These are phyloP conservation scores for Popillia japonica DNA, from an alignment of 1,140 invertebrate species.

Conservation along the genomic window DNA sequence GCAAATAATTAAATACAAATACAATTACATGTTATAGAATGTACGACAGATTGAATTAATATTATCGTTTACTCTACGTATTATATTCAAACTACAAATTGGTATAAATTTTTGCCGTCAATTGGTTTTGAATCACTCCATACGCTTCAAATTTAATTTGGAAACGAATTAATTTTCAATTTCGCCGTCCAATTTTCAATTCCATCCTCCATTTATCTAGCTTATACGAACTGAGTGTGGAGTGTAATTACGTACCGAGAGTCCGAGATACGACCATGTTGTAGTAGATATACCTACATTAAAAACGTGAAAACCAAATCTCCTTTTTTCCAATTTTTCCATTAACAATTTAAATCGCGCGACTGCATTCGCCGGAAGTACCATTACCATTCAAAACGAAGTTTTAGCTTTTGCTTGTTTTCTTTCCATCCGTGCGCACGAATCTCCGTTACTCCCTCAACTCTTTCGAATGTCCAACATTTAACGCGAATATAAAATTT, in stretches of 20 bases:
- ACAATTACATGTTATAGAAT: too few relatives aligned
- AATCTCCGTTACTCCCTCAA: not conserved
- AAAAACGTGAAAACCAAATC: not conserved
- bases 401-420: not conserved
- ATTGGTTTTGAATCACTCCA: too few relatives aligned
- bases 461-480: not conserved
- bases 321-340: constrained; percentile 24
- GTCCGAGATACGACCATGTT: not conserved
- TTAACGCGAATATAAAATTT: constrained; percentile 2
- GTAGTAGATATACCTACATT: not conserved
- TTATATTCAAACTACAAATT: too few relatives aligned
- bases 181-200: not conserved
- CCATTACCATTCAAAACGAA: constrained; percentile 17
- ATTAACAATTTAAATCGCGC: constrained; percentile 22
- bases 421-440: not conserved
- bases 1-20: constrained; percentile 44
- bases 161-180: not conserved
- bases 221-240: not conserved
- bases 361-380: constrained; percentile 14
- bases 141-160: not conserved
- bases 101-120: too few relatives aligned
- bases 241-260: not conserved
- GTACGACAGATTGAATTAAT: too few relatives aligned
- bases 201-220: not conserved
- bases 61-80: too few relatives aligned